These are phyloP conservation scores for Oxytorus armatus DNA, from an alignment of 2,888 invertebrate species.

Conservation along the genomic window DNA sequence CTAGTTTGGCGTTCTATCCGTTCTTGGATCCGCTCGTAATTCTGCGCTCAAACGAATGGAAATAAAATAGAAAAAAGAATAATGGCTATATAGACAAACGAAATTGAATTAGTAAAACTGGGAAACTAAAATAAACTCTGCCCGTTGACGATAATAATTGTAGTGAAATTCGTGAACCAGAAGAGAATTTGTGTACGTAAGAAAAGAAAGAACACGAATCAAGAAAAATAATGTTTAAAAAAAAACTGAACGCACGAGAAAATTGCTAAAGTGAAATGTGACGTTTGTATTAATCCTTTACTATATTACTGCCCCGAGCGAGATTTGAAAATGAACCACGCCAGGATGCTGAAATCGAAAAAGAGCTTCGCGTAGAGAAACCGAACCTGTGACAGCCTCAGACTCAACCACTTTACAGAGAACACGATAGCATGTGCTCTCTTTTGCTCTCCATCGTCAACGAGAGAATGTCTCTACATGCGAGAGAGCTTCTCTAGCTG, in stretches of 20 bases:
- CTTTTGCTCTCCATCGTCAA: slow-evolving; percentile 24
- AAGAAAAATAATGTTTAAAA: neutral
- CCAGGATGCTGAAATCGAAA: slow-evolving; percentile 15
- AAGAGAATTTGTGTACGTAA: neutral
- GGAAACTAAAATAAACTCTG: neutral
- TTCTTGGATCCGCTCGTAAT: slow-evolving; percentile 15
- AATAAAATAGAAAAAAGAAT: slow-evolving; percentile 37
- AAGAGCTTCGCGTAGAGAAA: neutral
- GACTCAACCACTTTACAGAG: neutral
- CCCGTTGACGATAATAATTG: slow-evolving; percentile 8
- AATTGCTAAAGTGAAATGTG: neutral
- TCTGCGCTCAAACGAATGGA: slow-evolving; percentile 37
- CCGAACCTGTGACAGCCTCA: neutral
- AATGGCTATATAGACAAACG: neutral
- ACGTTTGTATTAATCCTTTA: neutral
- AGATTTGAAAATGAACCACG: slow-evolving; percentile 12
- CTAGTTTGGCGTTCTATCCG: slow-evolving; percentile 16
- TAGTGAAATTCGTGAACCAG: neutral
- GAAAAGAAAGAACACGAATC: neutral
- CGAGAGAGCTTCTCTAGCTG: slow-evolving; percentile 20
- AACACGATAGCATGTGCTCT: slow-evolving; percentile 16
- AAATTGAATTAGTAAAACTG: neutral
- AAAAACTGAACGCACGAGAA: neutral
- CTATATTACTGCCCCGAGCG: slow-evolving; percentile 5
- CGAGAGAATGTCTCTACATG: slow-evolving; percentile 45